These are phyloP conservation scores for Myotis brandtii DNA, from an alignment of 2,113 vertebrate species.

Conservation along the genomic window DNA sequence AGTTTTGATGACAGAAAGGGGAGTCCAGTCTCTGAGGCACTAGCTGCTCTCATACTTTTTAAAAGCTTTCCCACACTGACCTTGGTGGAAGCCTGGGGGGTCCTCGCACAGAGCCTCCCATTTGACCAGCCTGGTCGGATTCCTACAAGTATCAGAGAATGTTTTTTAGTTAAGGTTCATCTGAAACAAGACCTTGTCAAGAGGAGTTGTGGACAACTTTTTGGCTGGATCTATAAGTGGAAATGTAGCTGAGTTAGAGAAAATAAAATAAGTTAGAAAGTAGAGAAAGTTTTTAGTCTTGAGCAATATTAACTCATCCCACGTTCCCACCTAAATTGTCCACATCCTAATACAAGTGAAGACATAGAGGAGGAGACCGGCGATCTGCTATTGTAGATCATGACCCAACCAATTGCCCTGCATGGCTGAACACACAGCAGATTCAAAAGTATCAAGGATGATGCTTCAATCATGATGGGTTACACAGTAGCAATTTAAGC, in stretches of 20 bases:
- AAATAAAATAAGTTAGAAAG: neutral
- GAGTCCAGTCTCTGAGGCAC: neutral
- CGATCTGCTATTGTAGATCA: neutral
- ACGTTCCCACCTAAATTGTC: neutral
- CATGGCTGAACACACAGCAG: neutral
- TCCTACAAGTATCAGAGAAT: conserved; percentile 85
- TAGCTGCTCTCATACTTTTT: neutral
- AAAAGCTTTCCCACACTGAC: conserved; percentile 81
- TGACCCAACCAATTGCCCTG: rapidly evolving
- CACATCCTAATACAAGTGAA: neutral
- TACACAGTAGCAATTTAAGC: neutral
- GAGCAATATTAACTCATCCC: conserved; percentile 5
- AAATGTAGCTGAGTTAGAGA: conserved; percentile 19
- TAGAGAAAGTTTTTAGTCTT: neutral
- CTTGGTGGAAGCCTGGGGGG: conserved; percentile 88
- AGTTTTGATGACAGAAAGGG: neutral
- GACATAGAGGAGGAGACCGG: neutral
- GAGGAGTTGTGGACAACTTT: neutral
- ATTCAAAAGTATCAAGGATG: neutral
- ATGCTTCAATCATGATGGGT: neutral
- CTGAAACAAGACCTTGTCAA: conserved; percentile 19
- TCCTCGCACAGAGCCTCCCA: conserved; percentile 76
- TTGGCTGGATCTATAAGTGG: neutral
- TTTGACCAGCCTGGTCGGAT: conserved; percentile 72
- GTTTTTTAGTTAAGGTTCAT: conserved; percentile 42